phyloP scores from a whole-genome alignment of 2,113 vertebrate species.

The Macquaria australasica region DNA sequence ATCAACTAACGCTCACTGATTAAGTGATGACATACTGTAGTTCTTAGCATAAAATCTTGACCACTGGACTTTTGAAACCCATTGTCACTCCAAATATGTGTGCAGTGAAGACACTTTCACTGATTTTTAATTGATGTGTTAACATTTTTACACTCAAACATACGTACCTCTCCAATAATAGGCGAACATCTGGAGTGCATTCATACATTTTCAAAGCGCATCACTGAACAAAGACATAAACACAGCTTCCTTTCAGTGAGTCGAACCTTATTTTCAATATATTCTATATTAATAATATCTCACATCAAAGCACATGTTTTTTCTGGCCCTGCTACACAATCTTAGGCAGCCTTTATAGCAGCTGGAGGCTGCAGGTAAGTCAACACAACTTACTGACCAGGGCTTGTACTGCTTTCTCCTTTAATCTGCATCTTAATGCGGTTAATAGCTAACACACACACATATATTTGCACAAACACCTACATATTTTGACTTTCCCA shows the following conservation, averaged over 20 bases:
- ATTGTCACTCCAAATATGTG: not conserved
- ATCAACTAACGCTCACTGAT: not conserved
- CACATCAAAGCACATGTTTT: constrained; percentile 27
- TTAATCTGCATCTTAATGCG: constrained; percentile 55
- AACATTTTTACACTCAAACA: not conserved
- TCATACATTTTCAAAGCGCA: not conserved
- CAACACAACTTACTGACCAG: constrained; percentile 48
- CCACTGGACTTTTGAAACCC: not conserved
- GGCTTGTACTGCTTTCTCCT: constrained; percentile 29
- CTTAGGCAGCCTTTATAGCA: not conserved
- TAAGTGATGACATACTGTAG: not conserved
- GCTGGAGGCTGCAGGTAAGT: constrained; percentile 43
- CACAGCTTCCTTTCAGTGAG: not conserved
- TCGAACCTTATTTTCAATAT: not conserved
- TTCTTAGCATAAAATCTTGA: not conserved
- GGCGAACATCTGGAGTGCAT: not conserved
- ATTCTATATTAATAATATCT: not conserved
- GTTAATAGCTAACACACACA: constrained; percentile 45
- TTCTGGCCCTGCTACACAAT: constrained; percentile 9
- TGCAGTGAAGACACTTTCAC: not conserved
- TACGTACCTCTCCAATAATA: not conserved
- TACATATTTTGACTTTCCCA: constrained; percentile 42
- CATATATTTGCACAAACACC: constrained; percentile 45
- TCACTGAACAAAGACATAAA: not conserved
- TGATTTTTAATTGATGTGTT: not conserved